Evolutionary conservation across 1,140 invertebrate species (phyloP).

Genomic region (Drosophila rufa): DNA sequence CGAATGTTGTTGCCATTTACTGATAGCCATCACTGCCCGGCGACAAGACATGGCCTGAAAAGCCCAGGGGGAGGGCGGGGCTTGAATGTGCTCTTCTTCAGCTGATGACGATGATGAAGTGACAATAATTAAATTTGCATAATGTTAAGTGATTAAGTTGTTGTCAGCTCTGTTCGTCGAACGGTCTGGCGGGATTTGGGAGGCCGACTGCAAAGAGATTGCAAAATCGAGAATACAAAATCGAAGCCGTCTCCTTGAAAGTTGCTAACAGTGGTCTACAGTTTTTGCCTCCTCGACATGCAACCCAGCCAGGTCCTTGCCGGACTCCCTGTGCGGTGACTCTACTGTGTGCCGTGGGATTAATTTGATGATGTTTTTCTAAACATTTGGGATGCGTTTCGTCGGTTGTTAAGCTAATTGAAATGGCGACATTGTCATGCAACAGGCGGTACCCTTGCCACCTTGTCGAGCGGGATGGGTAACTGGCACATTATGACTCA

Average conservation of each 20-base stretch:
- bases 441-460: constrained; percentile 49
- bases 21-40: constrained; percentile 67
- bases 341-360: constrained; percentile 55
- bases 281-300: constrained; percentile 24
- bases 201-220: constrained; percentile 8
- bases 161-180: constrained; percentile 62
- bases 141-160: constrained; percentile 81
- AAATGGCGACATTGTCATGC: constrained; percentile 71
- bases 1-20: constrained; percentile 64
- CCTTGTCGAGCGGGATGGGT: constrained; percentile 4
- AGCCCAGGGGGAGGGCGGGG: constrained; percentile 3
- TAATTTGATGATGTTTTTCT: constrained; percentile 71
- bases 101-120: constrained; percentile 72
- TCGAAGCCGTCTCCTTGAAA: constrained; percentile 38
- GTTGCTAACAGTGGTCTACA: constrained; percentile 15
- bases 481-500: constrained; percentile 46
- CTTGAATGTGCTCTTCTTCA: not conserved
- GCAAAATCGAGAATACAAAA: constrained; percentile 62
- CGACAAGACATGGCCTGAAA: constrained; percentile 58
- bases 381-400: constrained; percentile 72
- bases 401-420: constrained; percentile 74
- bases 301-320: constrained; percentile 9
- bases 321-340: constrained; percentile 32
- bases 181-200: constrained; percentile 38
- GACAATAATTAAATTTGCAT: constrained; percentile 82